Base-by-base conservation (phyloP, 1,140 invertebrate species). In the Scylla paramamosain region DNA sequence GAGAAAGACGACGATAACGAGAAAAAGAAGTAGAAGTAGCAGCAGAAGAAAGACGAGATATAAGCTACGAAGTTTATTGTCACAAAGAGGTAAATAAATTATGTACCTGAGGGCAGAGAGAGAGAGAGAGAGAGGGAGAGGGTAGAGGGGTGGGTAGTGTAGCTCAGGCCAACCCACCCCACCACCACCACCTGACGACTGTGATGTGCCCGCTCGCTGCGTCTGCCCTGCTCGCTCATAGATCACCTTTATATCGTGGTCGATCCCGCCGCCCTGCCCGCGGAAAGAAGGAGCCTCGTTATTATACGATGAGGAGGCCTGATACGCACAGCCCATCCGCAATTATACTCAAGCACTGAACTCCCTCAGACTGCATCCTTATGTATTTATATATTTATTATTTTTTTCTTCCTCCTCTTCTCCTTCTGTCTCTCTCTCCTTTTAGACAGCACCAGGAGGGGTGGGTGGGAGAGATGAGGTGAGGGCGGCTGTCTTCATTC, bases 231-330 rank as follows among this genome's bases (percentile, higher is more conserved):
- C 67, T 77, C 67, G 16, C 67, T 77, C 67, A 77, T 77, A 77
- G 67, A 77, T 77, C 67, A 77, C 67, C 67, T 77, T 77, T 77
- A 77, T 77, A 77, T 77, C 67, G n/a, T 77, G 67, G 20, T n/a
- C 67, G 67, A 77, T 77, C 67, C 67, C 67, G 67, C 25, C 67
- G 67, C 67, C 67, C 67, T 77, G 67, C 67, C 67, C 67, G 67
- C 67, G 16, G 67, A 77, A n/a, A 77, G 67, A 77, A n/a, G 67
- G 0, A 77, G 67, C 67, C 67, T 77, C 67, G 25, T 7, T n/a
- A 77, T 77, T 77, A 77, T 25, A 77, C 67, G 67, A 77, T 77
- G 67, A n/a, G 67, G 20, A n/a, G 67, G 20, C 67, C 20, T n/a
- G 67, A 77, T 77, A 77, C 67, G 67, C 67, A 25, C 20, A 8